Conservation (phyloP, 1,140 invertebrate genomes). For the Marisa cornuarietis region DNA sequence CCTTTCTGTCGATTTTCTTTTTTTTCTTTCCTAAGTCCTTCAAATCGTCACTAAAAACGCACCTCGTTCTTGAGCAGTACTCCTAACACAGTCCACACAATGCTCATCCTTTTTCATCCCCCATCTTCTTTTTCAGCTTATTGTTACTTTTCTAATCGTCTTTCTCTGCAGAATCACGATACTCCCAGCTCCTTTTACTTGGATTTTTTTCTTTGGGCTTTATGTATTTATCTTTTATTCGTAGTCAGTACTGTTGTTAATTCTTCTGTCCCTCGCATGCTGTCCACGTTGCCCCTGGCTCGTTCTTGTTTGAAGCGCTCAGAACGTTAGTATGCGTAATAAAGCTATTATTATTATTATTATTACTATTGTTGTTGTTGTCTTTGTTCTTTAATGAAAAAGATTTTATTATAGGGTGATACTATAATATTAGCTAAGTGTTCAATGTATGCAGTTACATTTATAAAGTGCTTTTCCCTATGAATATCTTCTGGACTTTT, state of each 20-base stretch:
- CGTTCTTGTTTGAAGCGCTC: not conserved
- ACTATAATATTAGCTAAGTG: too few species aligned
- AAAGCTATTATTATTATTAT: too few species aligned
- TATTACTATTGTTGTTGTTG: too few species aligned
- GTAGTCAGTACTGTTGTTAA: not conserved
- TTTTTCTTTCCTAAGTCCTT: not conserved
- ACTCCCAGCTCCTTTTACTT: not conserved
- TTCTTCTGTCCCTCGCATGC: not conserved
- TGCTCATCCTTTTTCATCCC: not conserved
- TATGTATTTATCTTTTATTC: not conserved
- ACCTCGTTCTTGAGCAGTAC: too few species aligned
- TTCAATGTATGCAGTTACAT: too few species aligned
- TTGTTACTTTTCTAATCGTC: slow-evolving; percentile 11
- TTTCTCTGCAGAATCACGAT: not conserved
- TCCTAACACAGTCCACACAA: not conserved
- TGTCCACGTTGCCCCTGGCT: not conserved
- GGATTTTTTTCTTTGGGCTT: not conserved
- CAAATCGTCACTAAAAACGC: too few species aligned
- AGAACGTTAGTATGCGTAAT: too few species aligned
- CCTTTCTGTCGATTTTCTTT: not conserved
- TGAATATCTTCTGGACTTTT: not conserved
- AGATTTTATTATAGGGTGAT: too few species aligned
- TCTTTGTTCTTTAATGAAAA: too few species aligned
- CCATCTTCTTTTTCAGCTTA: slow-evolving; percentile 1
- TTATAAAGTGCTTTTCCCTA: too few species aligned